Conservation (phyloP, 1,140 invertebrate species). For the Centruroides vittatus region DNA sequence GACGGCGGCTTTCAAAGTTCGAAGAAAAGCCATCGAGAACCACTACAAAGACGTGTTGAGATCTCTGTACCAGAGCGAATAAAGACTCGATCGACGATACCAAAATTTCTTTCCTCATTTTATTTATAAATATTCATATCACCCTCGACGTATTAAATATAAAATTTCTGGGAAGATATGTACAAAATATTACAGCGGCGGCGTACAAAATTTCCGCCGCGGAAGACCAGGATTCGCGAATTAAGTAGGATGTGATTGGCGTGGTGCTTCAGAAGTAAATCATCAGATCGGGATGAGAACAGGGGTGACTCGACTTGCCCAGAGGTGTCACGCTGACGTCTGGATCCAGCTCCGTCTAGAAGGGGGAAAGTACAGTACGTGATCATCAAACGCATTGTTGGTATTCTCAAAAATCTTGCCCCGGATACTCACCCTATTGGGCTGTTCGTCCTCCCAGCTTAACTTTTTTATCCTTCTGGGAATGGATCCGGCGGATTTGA, state of each 20-base stretch:
- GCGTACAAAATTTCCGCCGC: no score
- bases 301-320: conserved; percentile 18
- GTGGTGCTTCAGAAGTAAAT: no score
- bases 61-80: conserved; percentile 6
- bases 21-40: conserved; percentile 12
- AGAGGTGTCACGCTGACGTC: conserved; percentile 38
- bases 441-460: conserved; percentile 51
- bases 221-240: no score
- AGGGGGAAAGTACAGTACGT: background rate
- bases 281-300: no score
- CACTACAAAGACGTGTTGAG: conserved; percentile 11
- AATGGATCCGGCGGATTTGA: conserved; percentile 38
- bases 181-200: no score
- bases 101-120: no score
- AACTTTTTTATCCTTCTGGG: conserved; percentile 51
- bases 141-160: no score
- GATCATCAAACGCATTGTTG: no score
- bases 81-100: background rate
- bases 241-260: no score
- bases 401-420: no score
- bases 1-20: conserved; percentile 35
- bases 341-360: conserved; percentile 38
- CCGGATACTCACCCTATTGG: conserved; percentile 9
- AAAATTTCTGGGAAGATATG: no score
- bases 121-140: no score